Conservation (phyloP, 2,888 invertebrate genomes). For the Oscheius sp. region DNA sequence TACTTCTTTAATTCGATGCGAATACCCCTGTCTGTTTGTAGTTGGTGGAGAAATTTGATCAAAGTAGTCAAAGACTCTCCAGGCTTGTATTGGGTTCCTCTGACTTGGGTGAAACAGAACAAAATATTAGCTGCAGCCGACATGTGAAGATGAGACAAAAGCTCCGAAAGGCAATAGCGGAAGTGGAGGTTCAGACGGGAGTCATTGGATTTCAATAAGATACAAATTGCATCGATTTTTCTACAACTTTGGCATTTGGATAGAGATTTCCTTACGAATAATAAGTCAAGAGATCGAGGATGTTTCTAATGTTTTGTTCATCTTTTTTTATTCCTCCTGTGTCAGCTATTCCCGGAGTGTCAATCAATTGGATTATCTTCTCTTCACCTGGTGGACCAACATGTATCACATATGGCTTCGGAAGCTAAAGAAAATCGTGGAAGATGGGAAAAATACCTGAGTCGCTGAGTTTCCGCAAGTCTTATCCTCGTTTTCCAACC, state of each 20-base stretch:
- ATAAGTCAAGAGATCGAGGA: conserved; percentile 18
- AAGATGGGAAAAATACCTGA: too few relatives aligned
- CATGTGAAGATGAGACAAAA: conserved; percentile 50
- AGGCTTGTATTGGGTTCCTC: conserved; percentile 23
- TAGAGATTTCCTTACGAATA: too few relatives aligned
- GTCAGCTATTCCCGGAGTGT: conserved; percentile 23
- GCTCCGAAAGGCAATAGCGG: conserved; percentile 53
- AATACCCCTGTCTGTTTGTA: background rate
- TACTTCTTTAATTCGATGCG: background rate
- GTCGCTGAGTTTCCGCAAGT: background rate
- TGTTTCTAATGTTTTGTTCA: conserved; percentile 1
- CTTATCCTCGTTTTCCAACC: background rate
- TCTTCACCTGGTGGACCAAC: too few relatives aligned
- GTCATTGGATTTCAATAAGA: conserved; percentile 48
- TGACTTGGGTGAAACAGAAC: conserved; percentile 55
- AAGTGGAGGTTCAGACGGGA: conserved; percentile 38
- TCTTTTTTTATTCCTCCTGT: conserved; percentile 9
- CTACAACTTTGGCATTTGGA: too few relatives aligned
- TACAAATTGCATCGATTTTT: conserved; percentile 44
- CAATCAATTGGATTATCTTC: conserved; percentile 13
- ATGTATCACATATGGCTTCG: too few relatives aligned
- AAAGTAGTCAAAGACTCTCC: conserved; percentile 23
- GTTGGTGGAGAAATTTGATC: background rate
- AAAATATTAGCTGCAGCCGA: conserved; percentile 53
- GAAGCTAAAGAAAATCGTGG: too few relatives aligned